Evolutionary conservation across 2,113 vertebrate genomes (phyloP).

Genomic region (Uria lomvia): DNA sequence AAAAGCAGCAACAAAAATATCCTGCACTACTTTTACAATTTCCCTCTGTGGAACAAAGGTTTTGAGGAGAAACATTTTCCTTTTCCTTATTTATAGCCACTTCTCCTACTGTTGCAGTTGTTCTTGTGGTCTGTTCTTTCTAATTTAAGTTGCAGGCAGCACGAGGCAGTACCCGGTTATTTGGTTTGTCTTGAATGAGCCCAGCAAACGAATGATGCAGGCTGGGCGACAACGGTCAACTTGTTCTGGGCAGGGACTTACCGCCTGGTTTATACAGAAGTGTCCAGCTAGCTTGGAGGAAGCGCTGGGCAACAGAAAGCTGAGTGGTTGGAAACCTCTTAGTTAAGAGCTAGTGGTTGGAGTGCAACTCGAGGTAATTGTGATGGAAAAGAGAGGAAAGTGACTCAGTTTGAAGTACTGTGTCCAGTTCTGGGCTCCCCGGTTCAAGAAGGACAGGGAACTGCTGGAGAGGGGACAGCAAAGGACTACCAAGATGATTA

Average conservation of each 20-base stretch:
- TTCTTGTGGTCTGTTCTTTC: slow-evolving; percentile 38
- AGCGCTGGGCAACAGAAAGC: neutral
- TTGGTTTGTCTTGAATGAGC: neutral
- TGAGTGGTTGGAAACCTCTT: neutral
- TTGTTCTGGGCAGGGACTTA: neutral
- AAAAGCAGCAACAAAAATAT: slow-evolving; percentile 37
- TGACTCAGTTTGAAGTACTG: no score
- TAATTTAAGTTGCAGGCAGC: slow-evolving; percentile 38
- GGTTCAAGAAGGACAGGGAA: no score
- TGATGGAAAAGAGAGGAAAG: neutral
- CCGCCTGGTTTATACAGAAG: neutral
- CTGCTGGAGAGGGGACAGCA: no score
- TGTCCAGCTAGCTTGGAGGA: neutral
- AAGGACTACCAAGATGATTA: no score
- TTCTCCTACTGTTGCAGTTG: neutral
- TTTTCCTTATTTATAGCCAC: slow-evolving; percentile 33
- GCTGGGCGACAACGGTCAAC: neutral
- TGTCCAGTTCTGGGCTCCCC: no score
- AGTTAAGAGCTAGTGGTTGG: neutral
- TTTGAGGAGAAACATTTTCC: slow-evolving; percentile 21
- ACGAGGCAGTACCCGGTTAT: neutral
- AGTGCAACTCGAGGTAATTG: neutral
- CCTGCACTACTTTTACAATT: neutral
- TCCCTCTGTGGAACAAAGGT: slow-evolving; percentile 16
- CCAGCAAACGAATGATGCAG: neutral